These are phyloP conservation scores for Metellina segmentata DNA, from an alignment of 2,888 invertebrate genomes.

Conservation along the genomic window DNA sequence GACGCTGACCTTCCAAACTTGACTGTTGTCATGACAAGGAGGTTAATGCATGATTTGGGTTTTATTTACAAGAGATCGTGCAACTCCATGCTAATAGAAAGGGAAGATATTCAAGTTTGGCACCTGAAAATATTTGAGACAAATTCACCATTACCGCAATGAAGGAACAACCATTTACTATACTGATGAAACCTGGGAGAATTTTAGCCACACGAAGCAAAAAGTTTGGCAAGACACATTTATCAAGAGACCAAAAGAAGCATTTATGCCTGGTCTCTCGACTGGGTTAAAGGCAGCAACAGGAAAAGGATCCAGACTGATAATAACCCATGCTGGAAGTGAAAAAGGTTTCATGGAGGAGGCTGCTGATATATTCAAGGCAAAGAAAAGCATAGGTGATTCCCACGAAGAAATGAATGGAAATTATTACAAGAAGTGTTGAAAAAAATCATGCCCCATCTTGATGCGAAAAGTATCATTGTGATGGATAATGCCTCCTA, in stretches of 20 bases:
- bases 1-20: no score
- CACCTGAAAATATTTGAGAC: not conserved
- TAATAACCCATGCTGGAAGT: constrained; percentile 41
- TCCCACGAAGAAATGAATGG: constrained; percentile 35
- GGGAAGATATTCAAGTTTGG: no score
- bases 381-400: not conserved
- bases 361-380: no score
- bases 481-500: constrained; percentile 28
- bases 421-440: constrained; percentile 20
- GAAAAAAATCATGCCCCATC: not conserved
- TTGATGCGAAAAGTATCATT: not conserved
- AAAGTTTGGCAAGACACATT: constrained; percentile 9
- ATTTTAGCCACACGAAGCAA: constrained; percentile 13
- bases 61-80: no score
- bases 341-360: no score
- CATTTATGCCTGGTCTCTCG: constrained; percentile 1
- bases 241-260: constrained; percentile 18
- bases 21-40: no score
- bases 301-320: constrained; percentile 32
- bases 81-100: no score
- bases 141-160: not conserved
- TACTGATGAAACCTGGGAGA: no score
- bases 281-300: constrained; percentile 34
- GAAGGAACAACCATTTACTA: constrained; percentile 25
- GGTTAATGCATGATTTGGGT: no score